A percentile compares a stretch with the other conserved stretches of the same genome.
Conservation (phyloP, 2,888 invertebrate species). For the Stegophylla sp. region DNA sequence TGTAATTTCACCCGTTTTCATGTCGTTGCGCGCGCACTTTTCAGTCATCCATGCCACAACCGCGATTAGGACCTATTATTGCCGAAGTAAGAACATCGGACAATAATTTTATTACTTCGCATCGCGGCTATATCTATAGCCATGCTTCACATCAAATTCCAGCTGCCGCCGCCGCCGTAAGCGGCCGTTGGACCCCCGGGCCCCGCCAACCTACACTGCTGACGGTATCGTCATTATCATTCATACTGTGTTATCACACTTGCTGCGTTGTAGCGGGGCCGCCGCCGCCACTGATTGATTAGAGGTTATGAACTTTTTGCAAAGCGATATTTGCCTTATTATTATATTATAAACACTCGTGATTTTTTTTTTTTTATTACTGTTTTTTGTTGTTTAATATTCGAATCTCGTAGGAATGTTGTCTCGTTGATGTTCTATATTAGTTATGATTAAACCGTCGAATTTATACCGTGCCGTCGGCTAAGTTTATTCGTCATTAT, state of each 20-base stretch:
- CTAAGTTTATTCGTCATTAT: neutral
- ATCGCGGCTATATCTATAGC: no score
- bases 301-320: conserved; percentile 52
- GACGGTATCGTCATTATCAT: conserved; percentile 44
- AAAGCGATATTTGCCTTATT: neutral
- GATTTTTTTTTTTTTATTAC: neutral
- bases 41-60: neutral
- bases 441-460: conserved; percentile 16
- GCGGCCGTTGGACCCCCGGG: conserved; percentile 34
- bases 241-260: conserved; percentile 26
- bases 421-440: conserved; percentile 13
- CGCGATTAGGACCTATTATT: neutral
- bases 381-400: conserved; percentile 4
- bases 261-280: conserved; percentile 50
- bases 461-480: neutral
- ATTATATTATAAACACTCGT: neutral
- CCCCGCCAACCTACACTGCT: neutral
- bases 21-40: conserved; percentile 33
- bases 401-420: neutral
- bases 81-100: neutral
- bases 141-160: conserved; percentile 36
- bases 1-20: conserved; percentile 8
- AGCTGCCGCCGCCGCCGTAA: neutral
- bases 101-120: no score
- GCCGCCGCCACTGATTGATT: conserved; percentile 51